phyloP scores from a whole-genome alignment of 2,113 vertebrate genomes.

The Urocitellus parryii region DNA sequence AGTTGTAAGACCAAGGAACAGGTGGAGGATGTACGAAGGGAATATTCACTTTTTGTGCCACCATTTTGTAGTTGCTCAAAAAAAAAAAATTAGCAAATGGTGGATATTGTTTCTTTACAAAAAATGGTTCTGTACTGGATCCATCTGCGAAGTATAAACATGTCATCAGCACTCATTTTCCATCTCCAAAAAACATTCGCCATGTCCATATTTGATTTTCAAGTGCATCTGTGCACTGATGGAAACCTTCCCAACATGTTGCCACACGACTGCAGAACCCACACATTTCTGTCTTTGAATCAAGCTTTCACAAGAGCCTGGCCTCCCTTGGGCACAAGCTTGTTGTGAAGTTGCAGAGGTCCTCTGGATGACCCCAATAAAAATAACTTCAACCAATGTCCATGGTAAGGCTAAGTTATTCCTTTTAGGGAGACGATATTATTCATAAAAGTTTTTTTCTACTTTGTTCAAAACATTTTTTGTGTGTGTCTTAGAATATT shows the following conservation, averaged over 20 bases:
- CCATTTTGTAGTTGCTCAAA: conserved; percentile 87
- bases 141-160: conserved; percentile 90
- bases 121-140: conserved; percentile 89
- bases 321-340: conserved; percentile 86
- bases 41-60: conserved; percentile 83
- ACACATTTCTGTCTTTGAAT: conserved; percentile 89
- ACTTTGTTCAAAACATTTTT: conserved; percentile 80
- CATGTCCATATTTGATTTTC: conserved; percentile 91
- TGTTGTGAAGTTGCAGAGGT: conserved; percentile 86
- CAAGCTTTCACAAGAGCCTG: conserved; percentile 85
- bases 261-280: conserved; percentile 88
- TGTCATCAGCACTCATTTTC: conserved; percentile 91
- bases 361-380: conserved; percentile 82
- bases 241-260: conserved; percentile 90
- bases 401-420: conserved; percentile 70
- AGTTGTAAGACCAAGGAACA: conserved; percentile 77
- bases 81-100: conserved; percentile 88
- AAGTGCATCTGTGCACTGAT: conserved; percentile 91
- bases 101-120: conserved; percentile 89
- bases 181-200: conserved; percentile 90
- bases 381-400: conserved; percentile 56
- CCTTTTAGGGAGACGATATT: conserved; percentile 76
- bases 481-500: conserved; percentile 76
- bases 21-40: conserved; percentile 74
- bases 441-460: conserved; percentile 73